These are phyloP conservation scores for Trichosurus vulpecula DNA, from an alignment of 2,797 vertebrate genomes.

Conservation along the genomic window DNA sequence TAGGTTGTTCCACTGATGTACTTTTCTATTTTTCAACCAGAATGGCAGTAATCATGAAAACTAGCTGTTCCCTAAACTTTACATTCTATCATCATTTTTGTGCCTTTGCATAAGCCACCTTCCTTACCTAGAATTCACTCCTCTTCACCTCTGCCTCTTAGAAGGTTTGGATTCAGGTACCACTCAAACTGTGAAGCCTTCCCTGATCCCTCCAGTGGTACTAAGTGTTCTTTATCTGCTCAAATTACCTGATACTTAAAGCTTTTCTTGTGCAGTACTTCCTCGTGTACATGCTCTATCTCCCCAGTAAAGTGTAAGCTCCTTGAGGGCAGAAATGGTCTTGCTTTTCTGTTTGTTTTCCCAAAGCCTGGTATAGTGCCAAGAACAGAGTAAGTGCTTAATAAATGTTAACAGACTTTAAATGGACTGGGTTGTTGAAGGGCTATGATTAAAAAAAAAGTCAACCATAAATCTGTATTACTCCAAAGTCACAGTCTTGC, in stretches of 20 bases:
- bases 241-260: too few species aligned
- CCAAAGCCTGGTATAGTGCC: background rate
- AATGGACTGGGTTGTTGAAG: background rate
- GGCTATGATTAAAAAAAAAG: background rate
- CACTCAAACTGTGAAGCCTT: background rate
- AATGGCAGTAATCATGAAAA: background rate
- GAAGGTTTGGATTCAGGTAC: background rate
- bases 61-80: background rate
- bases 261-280: background rate
- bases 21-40: background rate
- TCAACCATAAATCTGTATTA: background rate
- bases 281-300: background rate
- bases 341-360: background rate
- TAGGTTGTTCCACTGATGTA: too few species aligned
- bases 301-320: background rate
- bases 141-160: background rate
- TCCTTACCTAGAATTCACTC: background rate
- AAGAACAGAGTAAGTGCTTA: background rate
- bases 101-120: background rate
- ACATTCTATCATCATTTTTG: background rate
- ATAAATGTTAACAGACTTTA: background rate
- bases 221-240: background rate
- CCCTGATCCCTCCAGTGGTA: background rate
- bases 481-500: background rate
- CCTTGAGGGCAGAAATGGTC: too few species aligned